Conservation (phyloP, 1,140 invertebrate species). For the Oreohelix idahoensis region DNA sequence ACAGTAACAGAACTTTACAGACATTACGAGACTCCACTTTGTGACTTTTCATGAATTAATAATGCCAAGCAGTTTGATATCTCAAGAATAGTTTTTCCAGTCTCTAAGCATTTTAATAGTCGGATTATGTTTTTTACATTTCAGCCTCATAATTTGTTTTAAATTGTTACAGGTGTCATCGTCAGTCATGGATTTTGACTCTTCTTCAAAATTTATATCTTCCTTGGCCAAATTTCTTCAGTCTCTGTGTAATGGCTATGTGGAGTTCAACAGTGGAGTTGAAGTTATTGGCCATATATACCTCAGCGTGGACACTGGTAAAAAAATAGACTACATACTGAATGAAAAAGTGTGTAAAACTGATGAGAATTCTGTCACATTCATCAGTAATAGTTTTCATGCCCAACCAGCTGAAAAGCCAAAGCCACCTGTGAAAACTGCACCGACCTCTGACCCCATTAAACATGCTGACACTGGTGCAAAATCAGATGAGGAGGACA, state of each 20-base stretch:
- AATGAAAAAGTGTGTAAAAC: constrained; percentile 51
- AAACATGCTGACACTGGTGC: not conserved
- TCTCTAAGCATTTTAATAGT: not conserved
- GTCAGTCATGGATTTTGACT: constrained; percentile 43
- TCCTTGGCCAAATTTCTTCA: constrained; percentile 46
- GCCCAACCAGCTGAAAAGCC: constrained; percentile 40
- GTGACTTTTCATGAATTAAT: no score
- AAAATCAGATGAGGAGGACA: constrained; percentile 41
- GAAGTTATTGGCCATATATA: constrained; percentile 50
- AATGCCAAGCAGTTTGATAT: no score
- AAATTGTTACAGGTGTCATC: not conserved
- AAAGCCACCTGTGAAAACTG: constrained; percentile 22
- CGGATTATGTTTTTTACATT: not conserved
- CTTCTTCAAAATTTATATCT: constrained; percentile 45
- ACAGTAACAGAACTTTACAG: not conserved
- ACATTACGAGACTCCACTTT: not conserved
- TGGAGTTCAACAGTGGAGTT: constrained; percentile 46
- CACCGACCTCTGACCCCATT: not conserved
- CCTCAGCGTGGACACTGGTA: constrained; percentile 46
- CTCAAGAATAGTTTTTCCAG: not conserved
- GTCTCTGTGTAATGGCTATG: constrained; percentile 47
- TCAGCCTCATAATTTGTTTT: not conserved
- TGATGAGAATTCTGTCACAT: constrained; percentile 45
- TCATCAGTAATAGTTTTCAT: constrained; percentile 51
- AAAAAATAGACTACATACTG: constrained; percentile 48